Evolutionary conservation across 2,113 vertebrate genomes (phyloP), one percentile per base, ranked within the genome.

Genomic region (Vidua chalybeata): DNA sequence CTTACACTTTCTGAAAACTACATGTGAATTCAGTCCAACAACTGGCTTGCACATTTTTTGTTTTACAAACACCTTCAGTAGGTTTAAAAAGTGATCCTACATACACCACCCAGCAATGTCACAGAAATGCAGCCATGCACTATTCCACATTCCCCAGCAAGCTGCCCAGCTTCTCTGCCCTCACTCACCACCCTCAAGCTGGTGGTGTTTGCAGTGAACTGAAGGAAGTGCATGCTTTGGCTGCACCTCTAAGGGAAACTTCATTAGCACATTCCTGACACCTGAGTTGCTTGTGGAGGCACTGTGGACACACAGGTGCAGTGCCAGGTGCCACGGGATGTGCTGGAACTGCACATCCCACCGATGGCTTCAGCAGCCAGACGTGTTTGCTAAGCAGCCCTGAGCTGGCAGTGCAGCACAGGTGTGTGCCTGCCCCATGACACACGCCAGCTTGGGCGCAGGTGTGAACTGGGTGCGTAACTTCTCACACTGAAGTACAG

Each of bases 261-360:
- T 19, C 71, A 56, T 2, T 21, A 48, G 6, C 61, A 39, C 6
- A 27, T 6, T n/a, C 15, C 15, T 15, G 7, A 43, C 0, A 0
- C 16, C 19, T 6, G 13, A 13, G 13, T 23, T 1, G 2, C 15
- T 52, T 4, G 7, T 1, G 41, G 23, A 17, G 30, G 35, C 46
- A 20, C 3, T 8, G 17, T 0, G 0, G 58, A 20, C 0, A 4
- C 5, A 6, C 9, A 59, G 27, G 37, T 0, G 1, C 31, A 33
- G 22, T 1, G 22, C 10, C n/a, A 35, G 31, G 31, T n/a, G 35
- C 45, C 45, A 11, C 2, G 4, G 18, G 27, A 46, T 1, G 28
- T 5, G 14, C 24, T 3, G 48, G 37, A 8, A 43, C 14, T 10
- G n/a, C 0, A 1, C 30, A 16, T 12, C 33, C 21, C 5, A 6